Evolutionary conservation across 2,797 vertebrate genomes (phyloP).

Genomic region (Dallia pectoralis): DNA sequence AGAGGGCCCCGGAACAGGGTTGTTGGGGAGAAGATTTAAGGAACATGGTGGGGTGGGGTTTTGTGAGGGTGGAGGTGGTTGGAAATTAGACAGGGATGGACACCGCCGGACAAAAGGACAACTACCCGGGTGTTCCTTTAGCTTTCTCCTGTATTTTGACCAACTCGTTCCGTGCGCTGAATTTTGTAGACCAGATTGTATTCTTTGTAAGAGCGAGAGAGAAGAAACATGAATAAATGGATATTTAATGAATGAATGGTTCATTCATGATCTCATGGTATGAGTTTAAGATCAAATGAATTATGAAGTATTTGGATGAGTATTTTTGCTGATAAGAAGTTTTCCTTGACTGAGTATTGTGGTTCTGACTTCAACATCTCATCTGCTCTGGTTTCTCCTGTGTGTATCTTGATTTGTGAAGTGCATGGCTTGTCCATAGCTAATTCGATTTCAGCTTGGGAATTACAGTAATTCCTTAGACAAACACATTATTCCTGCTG

Average conservation of each 20-base stretch:
- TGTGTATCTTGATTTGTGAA: not conserved
- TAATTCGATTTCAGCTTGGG: constrained; percentile 29
- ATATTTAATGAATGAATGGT: constrained; percentile 72
- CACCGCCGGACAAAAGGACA: constrained; percentile 39
- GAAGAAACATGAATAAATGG: constrained; percentile 73
- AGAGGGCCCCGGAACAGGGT: constrained; percentile 36
- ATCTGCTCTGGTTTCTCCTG: not conserved
- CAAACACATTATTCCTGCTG: constrained; percentile 21
- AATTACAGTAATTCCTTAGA: constrained; percentile 22
- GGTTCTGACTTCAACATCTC: no score
- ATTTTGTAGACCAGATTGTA: constrained; percentile 74
- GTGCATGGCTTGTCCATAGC: not conserved
- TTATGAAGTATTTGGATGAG: no score
- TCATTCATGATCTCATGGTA: not conserved
- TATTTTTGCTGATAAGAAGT: no score
- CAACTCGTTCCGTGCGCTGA: constrained; percentile 66
- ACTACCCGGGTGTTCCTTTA: constrained; percentile 56
- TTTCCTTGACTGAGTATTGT: not conserved
- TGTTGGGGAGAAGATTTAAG: not conserved
- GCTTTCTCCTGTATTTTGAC: constrained; percentile 70
- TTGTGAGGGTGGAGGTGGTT: not conserved
- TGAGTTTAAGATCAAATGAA: constrained; percentile 14
- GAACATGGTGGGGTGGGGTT: constrained; percentile 15
- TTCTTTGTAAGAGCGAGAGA: constrained; percentile 72
- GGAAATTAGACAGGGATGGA: constrained; percentile 4